These are phyloP conservation scores for Rhopalosiphum padi DNA, from an alignment of 1,140 invertebrate genomes.

Conservation along the genomic window DNA sequence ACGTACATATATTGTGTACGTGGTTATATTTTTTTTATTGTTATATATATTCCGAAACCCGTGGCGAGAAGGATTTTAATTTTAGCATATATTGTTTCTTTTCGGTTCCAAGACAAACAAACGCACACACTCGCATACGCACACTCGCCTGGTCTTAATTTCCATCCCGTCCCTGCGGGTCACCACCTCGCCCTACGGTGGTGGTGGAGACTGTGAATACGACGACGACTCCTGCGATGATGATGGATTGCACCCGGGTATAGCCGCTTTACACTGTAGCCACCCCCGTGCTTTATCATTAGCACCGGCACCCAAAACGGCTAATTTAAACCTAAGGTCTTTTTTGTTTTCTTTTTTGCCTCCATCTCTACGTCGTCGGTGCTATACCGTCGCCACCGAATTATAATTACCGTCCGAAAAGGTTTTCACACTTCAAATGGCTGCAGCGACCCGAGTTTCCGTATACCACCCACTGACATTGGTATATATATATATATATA, in stretches of 20 bases:
- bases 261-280: background rate
- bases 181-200: background rate
- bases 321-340: conserved; percentile 43
- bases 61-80: conserved; percentile 53
- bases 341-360: conserved; percentile 28
- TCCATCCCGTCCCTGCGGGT: conserved; percentile 20
- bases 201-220: background rate
- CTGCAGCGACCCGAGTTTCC: background rate
- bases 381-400: background rate
- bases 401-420: conserved; percentile 28
- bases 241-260: conserved; percentile 49
- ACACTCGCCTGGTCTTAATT: conserved; percentile 35
- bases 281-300: conserved; percentile 44
- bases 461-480: background rate
- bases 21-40: conserved; percentile 23
- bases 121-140: background rate
- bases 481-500: background rate
- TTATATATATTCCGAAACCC: conserved; percentile 47
- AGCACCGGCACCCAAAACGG: conserved; percentile 41
- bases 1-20: background rate
- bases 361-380: background rate
- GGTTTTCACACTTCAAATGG: conserved; percentile 46
- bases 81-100: conserved; percentile 50
- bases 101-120: conserved; percentile 55
- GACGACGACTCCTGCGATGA: background rate